Percentiles rank a stretch among this genome's conserved stretches.
Conservation (phyloP, 2,797 vertebrate genomes). For the Columba guinea region DNA sequence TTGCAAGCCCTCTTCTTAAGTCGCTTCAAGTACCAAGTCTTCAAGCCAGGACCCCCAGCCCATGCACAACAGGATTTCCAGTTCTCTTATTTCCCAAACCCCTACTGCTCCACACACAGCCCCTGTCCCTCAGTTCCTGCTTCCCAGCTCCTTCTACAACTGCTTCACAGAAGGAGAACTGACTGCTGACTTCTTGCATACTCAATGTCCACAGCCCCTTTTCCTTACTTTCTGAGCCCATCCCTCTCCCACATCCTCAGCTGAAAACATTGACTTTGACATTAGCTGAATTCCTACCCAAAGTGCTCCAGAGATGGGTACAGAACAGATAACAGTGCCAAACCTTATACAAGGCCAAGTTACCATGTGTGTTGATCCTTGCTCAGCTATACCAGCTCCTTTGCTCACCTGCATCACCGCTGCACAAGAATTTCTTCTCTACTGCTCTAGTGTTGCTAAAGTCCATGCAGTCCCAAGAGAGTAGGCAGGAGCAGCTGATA, state of each 20-base stretch:
- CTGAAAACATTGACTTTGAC: not conserved
- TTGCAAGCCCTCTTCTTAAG: not conserved
- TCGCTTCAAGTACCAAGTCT: not conserved
- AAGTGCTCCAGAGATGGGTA: not conserved
- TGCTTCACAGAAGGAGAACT: not conserved
- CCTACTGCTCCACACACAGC: not conserved
- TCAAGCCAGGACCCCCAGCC: not conserved
- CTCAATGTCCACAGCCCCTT: not conserved
- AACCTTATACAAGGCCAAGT: not conserved
- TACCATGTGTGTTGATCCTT: not conserved
- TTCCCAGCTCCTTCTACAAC: not conserved
- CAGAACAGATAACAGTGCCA: not conserved
- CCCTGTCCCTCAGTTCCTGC: not conserved
- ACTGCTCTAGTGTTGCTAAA: not conserved
- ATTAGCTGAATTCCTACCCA: not conserved
- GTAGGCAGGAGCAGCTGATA: slow-evolving; percentile 35
- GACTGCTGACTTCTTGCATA: not conserved
- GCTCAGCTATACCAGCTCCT: not conserved
- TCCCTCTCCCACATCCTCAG: not conserved
- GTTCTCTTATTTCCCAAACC: not conserved
- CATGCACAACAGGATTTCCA: not conserved
- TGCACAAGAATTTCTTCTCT: not conserved
- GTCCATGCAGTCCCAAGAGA: not conserved
- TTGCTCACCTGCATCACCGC: not conserved
- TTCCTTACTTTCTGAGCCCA: not conserved